Conservation (phyloP, 2,888 invertebrate species). For the Syrista parreyssii region DNA sequence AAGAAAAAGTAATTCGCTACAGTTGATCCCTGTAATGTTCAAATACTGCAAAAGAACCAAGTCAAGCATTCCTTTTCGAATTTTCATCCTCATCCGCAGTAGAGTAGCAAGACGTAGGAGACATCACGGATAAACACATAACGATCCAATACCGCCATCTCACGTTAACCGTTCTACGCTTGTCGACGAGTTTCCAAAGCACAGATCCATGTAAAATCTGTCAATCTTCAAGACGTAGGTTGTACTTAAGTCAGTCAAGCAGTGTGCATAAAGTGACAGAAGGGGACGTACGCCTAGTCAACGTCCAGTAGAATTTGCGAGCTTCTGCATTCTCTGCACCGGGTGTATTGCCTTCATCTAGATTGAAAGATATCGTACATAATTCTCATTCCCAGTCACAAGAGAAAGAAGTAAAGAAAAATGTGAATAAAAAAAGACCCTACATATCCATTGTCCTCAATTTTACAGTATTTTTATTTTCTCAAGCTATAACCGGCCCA, state of each 20-base stretch:
- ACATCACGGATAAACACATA: neutral
- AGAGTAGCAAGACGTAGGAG: neutral
- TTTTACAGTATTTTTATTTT: neutral
- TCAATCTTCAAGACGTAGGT: constrained; percentile 16
- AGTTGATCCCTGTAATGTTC: neutral
- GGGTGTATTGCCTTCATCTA: constrained; percentile 53
- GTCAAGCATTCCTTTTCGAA: neutral
- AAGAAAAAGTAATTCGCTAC: neutral
- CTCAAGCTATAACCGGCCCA: neutral
- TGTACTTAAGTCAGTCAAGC: constrained; percentile 52
- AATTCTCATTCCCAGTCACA: neutral
- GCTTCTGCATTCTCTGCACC: constrained; percentile 34
- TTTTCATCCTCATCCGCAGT: neutral
- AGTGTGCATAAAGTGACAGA: constrained; percentile 51
- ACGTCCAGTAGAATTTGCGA: constrained; percentile 42
- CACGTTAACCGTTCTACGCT: constrained; percentile 41
- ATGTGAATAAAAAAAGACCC: too few relatives aligned
- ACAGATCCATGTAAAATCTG: constrained; percentile 19
- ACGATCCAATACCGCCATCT: constrained; percentile 2
- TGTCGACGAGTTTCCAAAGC: constrained; percentile 35
- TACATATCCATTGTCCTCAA: neutral
- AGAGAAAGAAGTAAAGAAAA: neutral
- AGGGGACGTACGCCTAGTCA: constrained; percentile 40
- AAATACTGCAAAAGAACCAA: neutral
- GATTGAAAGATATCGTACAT: constrained; percentile 16